phyloP scores from a whole-genome alignment of 2,113 vertebrate genomes.

The Casuarius casuarius region DNA sequence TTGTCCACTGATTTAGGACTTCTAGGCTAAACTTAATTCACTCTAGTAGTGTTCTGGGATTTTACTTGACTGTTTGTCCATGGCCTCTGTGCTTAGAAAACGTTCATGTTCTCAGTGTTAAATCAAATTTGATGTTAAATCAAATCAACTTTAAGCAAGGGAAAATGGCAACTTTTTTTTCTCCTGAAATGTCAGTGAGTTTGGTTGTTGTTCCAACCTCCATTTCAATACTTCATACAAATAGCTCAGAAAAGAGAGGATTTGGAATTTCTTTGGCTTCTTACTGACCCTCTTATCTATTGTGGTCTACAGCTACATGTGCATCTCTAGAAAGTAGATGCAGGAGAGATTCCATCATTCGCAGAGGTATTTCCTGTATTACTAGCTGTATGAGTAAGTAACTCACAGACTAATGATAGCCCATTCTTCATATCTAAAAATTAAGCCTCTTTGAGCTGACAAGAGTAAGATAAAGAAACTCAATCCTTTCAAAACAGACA shows the following conservation, averaged over 20 bases:
- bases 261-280: not conserved
- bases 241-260: not conserved
- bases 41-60: not conserved
- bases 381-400: not conserved
- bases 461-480: not conserved
- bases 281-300: not conserved
- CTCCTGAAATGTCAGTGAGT: not conserved
- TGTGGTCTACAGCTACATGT: slow-evolving; percentile 10
- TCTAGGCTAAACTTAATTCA: slow-evolving; percentile 37
- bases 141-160: slow-evolving; percentile 10
- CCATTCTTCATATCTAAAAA: not conserved
- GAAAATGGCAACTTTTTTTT: not conserved
- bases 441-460: not conserved
- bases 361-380: not conserved
- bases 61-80: slow-evolving; percentile 42
- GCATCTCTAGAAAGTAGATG: not conserved
- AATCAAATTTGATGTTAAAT: slow-evolving; percentile 15
- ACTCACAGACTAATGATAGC: not conserved
- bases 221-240: slow-evolving; percentile 32
- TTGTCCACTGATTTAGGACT: slow-evolving; percentile 4
- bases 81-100: slow-evolving; percentile 36
- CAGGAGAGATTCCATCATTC: not conserved
- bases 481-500: not conserved
- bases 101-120: not conserved
- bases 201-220: not conserved